Conservation (phyloP, 64 coral and sea anemone genomes). For the Acropora yongei region DNA sequence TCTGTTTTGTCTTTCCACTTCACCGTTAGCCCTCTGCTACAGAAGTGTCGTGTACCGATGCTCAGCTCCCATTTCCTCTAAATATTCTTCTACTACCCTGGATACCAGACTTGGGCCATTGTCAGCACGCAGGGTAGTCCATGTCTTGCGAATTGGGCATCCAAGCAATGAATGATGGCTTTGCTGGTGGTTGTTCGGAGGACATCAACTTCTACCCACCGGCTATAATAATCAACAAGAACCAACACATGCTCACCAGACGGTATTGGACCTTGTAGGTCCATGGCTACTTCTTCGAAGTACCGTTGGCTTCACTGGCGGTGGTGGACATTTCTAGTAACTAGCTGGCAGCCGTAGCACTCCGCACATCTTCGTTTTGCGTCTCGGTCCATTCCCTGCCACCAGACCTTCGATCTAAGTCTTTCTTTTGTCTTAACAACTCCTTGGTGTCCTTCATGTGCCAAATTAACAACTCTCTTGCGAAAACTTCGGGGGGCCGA, state of each 20-base stretch:
- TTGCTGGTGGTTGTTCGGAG: slow-evolving; percentile 15
- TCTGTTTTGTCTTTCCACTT: too few species aligned
- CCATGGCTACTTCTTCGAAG: neutral
- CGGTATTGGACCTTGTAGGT: neutral
- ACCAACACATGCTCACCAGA: neutral
- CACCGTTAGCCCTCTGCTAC: too few species aligned
- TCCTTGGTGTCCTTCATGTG: neutral
- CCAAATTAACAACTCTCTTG: slow-evolving; percentile 26
- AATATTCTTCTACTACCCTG: too few species aligned
- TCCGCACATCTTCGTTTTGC: slow-evolving; percentile 14
- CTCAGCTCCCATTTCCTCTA: too few species aligned
- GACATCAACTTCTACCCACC: neutral
- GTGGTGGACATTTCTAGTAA: neutral
- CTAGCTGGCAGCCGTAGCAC: slow-evolving; percentile 32
- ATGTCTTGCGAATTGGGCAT: slow-evolving; percentile 21
- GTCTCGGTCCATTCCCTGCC: slow-evolving; percentile 16
- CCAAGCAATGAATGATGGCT: slow-evolving; percentile 22
- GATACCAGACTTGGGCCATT: slow-evolving; percentile 1
- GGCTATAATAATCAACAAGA: neutral
- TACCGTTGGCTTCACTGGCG: neutral
- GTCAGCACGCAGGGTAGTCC: slow-evolving; percentile 27
- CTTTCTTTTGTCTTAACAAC: slow-evolving; percentile 41
- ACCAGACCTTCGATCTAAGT: slow-evolving; percentile 47
- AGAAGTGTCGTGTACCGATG: too few species aligned
- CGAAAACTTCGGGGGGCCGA: neutral